Evolutionary conservation across 1,140 invertebrate species (phyloP).

Genomic region (silkworm (Bombyx mori)): DNA sequence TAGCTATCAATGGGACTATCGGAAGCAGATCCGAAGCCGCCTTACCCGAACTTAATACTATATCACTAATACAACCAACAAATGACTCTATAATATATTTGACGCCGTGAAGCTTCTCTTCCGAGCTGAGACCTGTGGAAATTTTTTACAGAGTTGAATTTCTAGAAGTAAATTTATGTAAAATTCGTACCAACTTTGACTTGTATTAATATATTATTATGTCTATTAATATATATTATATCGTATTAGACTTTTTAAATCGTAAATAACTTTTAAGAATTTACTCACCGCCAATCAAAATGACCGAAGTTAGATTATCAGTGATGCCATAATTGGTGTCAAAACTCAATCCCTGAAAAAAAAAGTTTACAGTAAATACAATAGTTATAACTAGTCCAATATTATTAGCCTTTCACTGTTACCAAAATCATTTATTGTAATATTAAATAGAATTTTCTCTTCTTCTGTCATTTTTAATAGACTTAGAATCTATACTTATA

Average conservation of each 20-base stretch:
- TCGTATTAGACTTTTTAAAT: background rate
- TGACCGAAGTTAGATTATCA: slow-evolving; percentile 86
- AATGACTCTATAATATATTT: slow-evolving; percentile 94
- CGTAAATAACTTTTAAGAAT: background rate
- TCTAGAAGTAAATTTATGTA: too few species aligned
- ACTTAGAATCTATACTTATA: too few species aligned
- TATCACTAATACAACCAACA: slow-evolving; percentile 90
- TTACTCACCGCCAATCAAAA: slow-evolving; percentile 86
- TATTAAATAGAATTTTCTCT: too few species aligned
- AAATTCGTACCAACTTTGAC: background rate
- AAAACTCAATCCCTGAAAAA: slow-evolving; percentile 77
- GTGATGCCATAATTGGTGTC: slow-evolving; percentile 87
- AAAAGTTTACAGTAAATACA: background rate
- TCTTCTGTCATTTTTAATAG: too few species aligned
- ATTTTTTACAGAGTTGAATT: background rate
- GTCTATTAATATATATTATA: too few species aligned
- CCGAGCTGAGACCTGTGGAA: slow-evolving; percentile 83
- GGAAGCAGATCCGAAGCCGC: slow-evolving; percentile 84
- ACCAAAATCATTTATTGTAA: too few species aligned
- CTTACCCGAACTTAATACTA: slow-evolving; percentile 86
- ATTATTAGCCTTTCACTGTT: too few species aligned
- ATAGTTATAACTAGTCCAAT: too few species aligned
- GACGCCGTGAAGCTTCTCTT: slow-evolving; percentile 87
- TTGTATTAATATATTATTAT: background rate
- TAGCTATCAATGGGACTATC: slow-evolving; percentile 84